Base-by-base conservation (phyloP, 2,797 vertebrate genomes). In the Danio kyathit region DNA sequence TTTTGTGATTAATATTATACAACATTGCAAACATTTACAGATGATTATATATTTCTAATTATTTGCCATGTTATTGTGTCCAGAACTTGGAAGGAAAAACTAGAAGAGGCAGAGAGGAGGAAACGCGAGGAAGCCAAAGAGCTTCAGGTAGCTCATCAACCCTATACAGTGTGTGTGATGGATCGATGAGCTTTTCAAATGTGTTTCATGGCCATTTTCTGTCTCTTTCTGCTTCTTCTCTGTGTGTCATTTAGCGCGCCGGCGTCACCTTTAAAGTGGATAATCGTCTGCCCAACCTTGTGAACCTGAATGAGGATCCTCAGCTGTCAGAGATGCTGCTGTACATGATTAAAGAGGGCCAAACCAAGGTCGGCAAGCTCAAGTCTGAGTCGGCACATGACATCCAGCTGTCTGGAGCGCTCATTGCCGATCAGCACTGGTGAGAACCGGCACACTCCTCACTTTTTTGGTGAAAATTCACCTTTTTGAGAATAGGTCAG, bases 301-400 rank as follows among this genome's bases (percentile, higher is more conserved):
- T 99, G 79, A 99, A 98, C 89, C 94, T 99, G 85, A 99, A 95
- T 66, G 98, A 99, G 90, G 98, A 99, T 85, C 97, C 97, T 54
- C 98, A 99, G 90, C 94, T 99, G 74, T 99, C 98, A 3, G 98
- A 99, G 90, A 96, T 97, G 95, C 94, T 99, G 57, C 90, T 99
- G 5, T 99, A 99, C 84, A 97, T 97, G 97, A 95, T 99, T 83
- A 96, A 96, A 89, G 97, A 97, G 91, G 97, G 96, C 46, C 89
- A 88, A 76, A 99, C 97, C 64, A 97, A 95, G 0, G 96, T 98
- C 46, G 98, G 98, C 60, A 97, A 95, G 74, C 89, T 92, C 12
- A 94, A 90, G 56, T 90, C 92, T 1, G 88, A 91, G 84, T 96
- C 94, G 0, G 85, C 81, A 82, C 95, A 95, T 9, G 97, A 98